phyloP scores from a whole-genome alignment of 2,888 invertebrate genomes.

The Petrophora chlorosata region DNA sequence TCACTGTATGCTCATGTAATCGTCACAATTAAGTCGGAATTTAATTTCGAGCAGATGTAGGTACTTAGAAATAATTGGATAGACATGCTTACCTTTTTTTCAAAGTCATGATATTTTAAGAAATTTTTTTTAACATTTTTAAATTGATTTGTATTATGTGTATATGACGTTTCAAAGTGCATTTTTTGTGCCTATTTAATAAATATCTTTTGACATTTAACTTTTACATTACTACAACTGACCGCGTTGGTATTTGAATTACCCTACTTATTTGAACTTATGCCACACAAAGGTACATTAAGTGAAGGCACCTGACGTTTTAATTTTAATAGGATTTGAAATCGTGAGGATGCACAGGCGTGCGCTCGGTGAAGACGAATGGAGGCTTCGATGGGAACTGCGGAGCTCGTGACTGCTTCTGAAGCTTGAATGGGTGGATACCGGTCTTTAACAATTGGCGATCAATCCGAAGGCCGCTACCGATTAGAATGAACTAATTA shows the following conservation, averaged over 20 bases:
- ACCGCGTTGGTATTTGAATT: background rate
- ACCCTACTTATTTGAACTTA: background rate
- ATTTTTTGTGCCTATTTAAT: no score
- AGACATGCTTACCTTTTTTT: no score
- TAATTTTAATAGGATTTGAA: constrained; percentile 4
- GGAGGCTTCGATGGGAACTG: constrained; percentile 24
- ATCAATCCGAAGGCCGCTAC: constrained; percentile 30
- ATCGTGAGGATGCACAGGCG: constrained; percentile 26
- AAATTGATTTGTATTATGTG: no score
- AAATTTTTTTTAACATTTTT: no score
- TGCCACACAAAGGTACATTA: constrained; percentile 5
- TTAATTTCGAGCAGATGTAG: no score
- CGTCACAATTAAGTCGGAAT: no score
- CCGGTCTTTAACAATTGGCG: constrained; percentile 25
- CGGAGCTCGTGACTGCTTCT: constrained; percentile 30
- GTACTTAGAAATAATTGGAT: no score
- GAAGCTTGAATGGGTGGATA: constrained; percentile 15
- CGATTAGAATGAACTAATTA: constrained; percentile 24
- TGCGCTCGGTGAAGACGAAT: constrained; percentile 3
- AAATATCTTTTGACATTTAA: background rate
- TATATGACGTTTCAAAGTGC: no score
- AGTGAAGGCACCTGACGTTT: constrained; percentile 13
- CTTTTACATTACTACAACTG: no score
- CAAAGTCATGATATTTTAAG: no score
- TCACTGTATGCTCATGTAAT: no score